A percentile compares a stretch with the other conserved stretches of the same genome.
phyloP scores from a whole-genome alignment of 2,797 vertebrate species.

The Phylloscopus collybita region DNA sequence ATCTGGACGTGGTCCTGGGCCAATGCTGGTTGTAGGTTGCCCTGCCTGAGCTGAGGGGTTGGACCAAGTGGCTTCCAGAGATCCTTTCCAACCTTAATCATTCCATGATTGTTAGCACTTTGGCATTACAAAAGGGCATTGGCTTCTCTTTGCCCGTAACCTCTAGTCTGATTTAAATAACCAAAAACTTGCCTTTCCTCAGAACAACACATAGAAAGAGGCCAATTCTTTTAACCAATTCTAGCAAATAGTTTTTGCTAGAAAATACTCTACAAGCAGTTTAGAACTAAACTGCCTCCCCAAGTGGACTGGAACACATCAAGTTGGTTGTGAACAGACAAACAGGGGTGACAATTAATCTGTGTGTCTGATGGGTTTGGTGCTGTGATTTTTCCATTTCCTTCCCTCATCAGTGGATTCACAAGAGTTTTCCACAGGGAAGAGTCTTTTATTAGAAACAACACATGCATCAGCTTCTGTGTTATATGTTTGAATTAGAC shows the following conservation, averaged over 20 bases:
- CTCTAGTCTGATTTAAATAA: neutral
- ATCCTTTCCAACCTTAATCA: neutral
- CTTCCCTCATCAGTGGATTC: neutral
- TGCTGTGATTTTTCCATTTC: neutral
- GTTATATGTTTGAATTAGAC: neutral
- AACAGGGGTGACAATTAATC: neutral
- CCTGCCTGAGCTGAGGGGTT: neutral
- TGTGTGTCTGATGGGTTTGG: neutral
- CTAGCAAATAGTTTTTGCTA: neutral
- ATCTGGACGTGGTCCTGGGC: neutral
- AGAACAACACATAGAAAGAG: neutral
- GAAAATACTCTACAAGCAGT: too few relatives aligned
- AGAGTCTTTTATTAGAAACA: neutral
- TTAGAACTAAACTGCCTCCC: neutral
- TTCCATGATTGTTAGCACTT: neutral
- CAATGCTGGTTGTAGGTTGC: neutral
- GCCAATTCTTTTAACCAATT: neutral
- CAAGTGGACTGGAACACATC: neutral
- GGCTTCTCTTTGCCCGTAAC: neutral
- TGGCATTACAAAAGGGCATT: neutral
- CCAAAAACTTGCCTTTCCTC: neutral
- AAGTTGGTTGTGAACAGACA: neutral
- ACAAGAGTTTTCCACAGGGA: neutral
- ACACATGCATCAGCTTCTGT: neutral
- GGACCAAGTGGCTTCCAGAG: neutral